phyloP scores from a whole-genome alignment of 2,113 vertebrate genomes.

The Lonchura striata region DNA sequence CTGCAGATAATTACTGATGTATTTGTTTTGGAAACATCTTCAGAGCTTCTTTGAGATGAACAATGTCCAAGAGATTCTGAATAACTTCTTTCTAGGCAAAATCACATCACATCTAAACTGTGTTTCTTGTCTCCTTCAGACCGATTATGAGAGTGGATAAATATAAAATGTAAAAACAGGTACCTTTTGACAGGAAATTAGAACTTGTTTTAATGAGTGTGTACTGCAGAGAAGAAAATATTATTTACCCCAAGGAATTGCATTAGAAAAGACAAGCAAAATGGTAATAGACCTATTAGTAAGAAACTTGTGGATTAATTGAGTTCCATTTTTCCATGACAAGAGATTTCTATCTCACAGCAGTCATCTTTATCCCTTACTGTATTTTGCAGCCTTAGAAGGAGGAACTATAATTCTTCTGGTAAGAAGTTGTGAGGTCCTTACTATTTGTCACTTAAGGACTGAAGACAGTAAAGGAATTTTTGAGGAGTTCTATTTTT shows the following conservation, averaged over 20 bases:
- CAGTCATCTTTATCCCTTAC: not conserved
- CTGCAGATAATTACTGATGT: not conserved
- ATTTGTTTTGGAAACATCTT: conserved; percentile 6
- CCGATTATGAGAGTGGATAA: not conserved
- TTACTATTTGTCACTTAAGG: not conserved
- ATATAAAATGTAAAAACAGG: not conserved
- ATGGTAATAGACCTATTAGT: not conserved
- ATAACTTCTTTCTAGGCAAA: not conserved
- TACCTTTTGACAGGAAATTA: not conserved
- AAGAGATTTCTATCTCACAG: not conserved
- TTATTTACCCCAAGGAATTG: not conserved
- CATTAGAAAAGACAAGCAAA: not conserved
- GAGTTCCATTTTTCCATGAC: not conserved
- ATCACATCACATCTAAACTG: not conserved
- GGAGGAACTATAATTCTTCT: not conserved
- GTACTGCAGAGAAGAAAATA: not conserved
- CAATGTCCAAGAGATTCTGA: not conserved
- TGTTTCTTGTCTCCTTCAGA: not conserved
- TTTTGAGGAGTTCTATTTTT: not conserved
- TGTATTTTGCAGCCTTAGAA: not conserved
- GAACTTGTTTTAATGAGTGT: not conserved
- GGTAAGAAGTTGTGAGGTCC: not conserved
- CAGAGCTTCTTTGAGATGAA: not conserved
- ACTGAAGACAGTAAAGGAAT: not conserved
- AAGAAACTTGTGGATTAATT: not conserved